Conservation (phyloP, 2,888 invertebrate species). For the Poecilus cupreus region DNA sequence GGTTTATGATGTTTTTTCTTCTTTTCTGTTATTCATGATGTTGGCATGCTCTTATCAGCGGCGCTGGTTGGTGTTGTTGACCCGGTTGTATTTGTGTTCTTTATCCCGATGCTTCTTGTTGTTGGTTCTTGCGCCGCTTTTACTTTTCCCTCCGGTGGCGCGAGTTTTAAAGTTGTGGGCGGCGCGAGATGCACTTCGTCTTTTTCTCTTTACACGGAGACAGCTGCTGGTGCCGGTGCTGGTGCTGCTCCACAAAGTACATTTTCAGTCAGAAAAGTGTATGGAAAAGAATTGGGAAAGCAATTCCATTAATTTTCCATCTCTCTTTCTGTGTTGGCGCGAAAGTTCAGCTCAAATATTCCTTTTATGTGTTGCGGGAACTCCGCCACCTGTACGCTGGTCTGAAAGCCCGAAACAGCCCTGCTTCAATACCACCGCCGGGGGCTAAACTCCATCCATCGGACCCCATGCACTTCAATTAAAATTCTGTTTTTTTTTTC, state of each 20-base stretch:
- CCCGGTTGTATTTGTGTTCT: background rate
- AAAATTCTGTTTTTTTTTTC: conserved; percentile 35
- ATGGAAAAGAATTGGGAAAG: conserved; percentile 64
- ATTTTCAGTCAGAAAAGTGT: conserved; percentile 59
- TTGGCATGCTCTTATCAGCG: background rate
- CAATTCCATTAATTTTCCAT: conserved; percentile 66
- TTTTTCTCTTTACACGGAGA: conserved; percentile 52
- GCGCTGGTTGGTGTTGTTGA: background rate
- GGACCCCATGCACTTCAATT: conserved; percentile 36
- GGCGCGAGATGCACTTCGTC: conserved; percentile 47
- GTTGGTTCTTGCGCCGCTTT: background rate
- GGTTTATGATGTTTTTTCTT: background rate
- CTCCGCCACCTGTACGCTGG: conserved; percentile 64
- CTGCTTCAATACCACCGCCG: background rate
- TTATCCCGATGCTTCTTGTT: background rate
- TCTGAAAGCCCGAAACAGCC: conserved; percentile 56
- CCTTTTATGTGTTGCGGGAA: conserved; percentile 64
- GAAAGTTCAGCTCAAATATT: conserved; percentile 62
- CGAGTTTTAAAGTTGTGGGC: conserved; percentile 55
- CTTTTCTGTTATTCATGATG: background rate
- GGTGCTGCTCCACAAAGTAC: conserved; percentile 58
- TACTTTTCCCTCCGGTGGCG: conserved; percentile 2
- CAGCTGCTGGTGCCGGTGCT: conserved; percentile 56
- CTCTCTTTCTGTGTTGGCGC: conserved; percentile 61
- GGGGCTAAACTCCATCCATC: background rate